Percentiles rank a stretch among this genome's conserved stretches.
phyloP scores from a whole-genome alignment of 2,113 vertebrate genomes.

The Neogale vison region DNA sequence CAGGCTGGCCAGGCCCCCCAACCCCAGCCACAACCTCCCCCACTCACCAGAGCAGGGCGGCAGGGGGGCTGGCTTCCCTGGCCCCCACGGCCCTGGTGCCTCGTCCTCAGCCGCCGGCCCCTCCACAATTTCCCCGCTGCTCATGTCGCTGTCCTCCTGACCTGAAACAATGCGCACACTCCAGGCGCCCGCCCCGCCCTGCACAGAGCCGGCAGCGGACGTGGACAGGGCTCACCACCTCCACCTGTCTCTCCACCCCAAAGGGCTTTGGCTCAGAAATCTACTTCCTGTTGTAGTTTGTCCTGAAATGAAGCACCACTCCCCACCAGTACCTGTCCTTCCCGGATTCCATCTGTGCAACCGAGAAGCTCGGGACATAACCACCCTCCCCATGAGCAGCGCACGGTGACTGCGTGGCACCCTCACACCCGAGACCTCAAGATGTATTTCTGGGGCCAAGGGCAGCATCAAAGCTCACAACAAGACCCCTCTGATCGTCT shows the following conservation, averaged over 20 bases:
- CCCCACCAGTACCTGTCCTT: neutral
- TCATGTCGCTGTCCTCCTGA: conserved; percentile 19
- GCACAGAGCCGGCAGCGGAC: neutral
- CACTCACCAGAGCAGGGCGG: conserved; percentile 39
- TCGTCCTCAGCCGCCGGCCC: neutral
- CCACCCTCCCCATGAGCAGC: accelerated
- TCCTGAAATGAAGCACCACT: accelerated
- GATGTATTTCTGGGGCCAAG: neutral
- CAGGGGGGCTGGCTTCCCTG: neutral
- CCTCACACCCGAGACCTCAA: no score
- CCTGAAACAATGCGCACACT: conserved; percentile 15
- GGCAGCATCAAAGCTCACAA: accelerated
- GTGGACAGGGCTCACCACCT: accelerated
- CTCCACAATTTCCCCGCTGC: conserved; percentile 10
- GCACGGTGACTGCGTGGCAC: accelerated
- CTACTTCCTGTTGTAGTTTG: accelerated
- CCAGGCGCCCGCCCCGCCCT: neutral
- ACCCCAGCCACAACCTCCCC: neutral
- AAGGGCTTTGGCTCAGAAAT: neutral
- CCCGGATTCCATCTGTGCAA: neutral
- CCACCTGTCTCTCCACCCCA: accelerated
- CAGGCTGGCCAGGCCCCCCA: no score
- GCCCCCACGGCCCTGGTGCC: neutral
- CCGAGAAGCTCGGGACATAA: no score
- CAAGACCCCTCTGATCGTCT: accelerated